Conservation (phyloP, 2,797 vertebrate species). For the Scarus forsteni region DNA sequence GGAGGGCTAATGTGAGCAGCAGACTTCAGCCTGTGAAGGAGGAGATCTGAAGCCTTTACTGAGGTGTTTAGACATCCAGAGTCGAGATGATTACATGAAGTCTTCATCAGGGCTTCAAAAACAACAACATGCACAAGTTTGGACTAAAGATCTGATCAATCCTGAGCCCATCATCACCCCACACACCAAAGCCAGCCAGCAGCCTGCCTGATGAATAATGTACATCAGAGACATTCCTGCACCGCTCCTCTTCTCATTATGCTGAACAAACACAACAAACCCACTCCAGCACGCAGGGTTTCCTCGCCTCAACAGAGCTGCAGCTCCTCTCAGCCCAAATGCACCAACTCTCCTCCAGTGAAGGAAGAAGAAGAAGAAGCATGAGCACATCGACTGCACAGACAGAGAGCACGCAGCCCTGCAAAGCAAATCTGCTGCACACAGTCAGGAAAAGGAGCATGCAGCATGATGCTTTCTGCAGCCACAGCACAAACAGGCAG, state of each 20-base stretch:
- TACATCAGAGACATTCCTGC: neutral
- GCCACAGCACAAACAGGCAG: constrained; percentile 44
- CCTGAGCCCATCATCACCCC: too few species aligned
- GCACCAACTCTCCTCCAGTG: constrained; percentile 7
- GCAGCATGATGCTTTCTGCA: constrained; percentile 52
- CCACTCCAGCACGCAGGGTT: constrained; percentile 3
- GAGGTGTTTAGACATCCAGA: too few species aligned
- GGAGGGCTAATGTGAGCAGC: too few species aligned
- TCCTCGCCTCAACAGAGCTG: constrained; percentile 19
- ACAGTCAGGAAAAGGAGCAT: constrained; percentile 31
- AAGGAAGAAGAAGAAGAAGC: constrained; percentile 9
- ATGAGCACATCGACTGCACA: constrained; percentile 9
- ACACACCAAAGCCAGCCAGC: neutral
- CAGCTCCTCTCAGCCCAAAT: constrained; percentile 5
- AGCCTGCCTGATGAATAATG: neutral
- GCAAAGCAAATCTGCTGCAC: constrained; percentile 1
- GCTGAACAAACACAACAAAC: constrained; percentile 22
- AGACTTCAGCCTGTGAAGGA: too few species aligned
- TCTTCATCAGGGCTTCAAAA: neutral
- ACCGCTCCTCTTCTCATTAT: neutral
- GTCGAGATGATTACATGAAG: too few species aligned
- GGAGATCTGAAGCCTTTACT: too few species aligned
- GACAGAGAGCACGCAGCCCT: constrained; percentile 10
- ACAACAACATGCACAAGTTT: neutral
- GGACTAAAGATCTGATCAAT: too few species aligned